phyloP scores from a whole-genome alignment of 2,797 vertebrate species.

The Zenarchopterus dispar region DNA sequence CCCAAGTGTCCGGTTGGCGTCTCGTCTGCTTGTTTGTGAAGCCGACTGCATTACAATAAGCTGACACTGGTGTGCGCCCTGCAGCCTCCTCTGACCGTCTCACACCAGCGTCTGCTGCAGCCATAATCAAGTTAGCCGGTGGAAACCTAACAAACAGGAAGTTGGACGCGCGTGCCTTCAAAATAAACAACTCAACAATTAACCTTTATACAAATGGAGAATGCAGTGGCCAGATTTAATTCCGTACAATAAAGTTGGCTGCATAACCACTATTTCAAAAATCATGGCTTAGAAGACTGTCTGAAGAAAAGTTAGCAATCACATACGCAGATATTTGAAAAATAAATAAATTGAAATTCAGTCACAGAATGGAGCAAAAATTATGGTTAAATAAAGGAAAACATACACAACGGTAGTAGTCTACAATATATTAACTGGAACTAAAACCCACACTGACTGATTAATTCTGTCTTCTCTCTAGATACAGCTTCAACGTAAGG shows the following conservation, averaged over 20 bases:
- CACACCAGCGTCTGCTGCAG: conserved; percentile 27
- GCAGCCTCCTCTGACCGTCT: conserved; percentile 46
- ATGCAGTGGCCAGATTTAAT: neutral
- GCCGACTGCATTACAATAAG: conserved; percentile 60
- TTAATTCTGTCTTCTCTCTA: too few relatives aligned
- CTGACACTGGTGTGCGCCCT: conserved; percentile 67
- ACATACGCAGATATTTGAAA: too few relatives aligned
- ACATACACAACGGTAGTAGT: too few relatives aligned
- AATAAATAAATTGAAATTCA: too few relatives aligned
- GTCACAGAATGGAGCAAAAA: too few relatives aligned
- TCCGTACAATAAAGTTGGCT: neutral
- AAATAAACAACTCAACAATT: conserved; percentile 28
- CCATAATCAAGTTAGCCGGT: conserved; percentile 23
- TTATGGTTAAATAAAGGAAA: too few relatives aligned
- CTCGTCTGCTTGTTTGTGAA: conserved; percentile 12
- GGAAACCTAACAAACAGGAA: conserved; percentile 29
- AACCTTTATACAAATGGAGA: neutral
- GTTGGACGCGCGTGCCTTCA: conserved; percentile 15
- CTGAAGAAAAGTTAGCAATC: too few relatives aligned
- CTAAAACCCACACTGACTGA: too few relatives aligned
- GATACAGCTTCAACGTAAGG: too few relatives aligned
- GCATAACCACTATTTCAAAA: too few relatives aligned
- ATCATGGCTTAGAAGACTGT: too few relatives aligned
- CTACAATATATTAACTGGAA: too few relatives aligned
- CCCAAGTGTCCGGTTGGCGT: conserved; percentile 25